Conservation (phyloP, 2,797 vertebrate species). For the Falco novaeseelandiae region DNA sequence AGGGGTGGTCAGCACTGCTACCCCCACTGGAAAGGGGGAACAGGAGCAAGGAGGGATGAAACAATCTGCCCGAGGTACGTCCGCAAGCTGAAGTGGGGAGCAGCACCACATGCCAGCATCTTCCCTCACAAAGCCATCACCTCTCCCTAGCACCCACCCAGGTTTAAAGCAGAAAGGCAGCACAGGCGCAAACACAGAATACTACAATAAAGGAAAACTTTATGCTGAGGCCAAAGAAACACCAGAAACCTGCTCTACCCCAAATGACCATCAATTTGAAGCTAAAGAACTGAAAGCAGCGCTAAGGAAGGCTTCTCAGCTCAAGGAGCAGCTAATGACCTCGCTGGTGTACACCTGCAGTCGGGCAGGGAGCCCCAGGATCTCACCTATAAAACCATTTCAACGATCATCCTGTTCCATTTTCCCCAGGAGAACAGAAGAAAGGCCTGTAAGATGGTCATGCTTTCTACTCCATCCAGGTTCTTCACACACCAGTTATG, state of each 20-base stretch:
- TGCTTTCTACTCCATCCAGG: background rate
- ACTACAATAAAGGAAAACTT: background rate
- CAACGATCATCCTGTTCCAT: background rate
- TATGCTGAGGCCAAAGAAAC: background rate
- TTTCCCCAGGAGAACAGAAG: background rate
- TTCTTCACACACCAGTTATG: background rate
- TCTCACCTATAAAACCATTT: background rate
- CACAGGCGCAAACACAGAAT: background rate
- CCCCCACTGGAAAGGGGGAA: background rate
- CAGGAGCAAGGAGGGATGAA: background rate
- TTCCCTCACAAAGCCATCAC: background rate
- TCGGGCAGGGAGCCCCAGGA: background rate
- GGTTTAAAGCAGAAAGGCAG: background rate
- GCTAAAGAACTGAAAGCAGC: background rate
- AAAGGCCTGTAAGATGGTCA: background rate
- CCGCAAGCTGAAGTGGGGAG: fast-evolving
- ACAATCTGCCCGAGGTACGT: fast-evolving
- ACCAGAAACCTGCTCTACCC: background rate
- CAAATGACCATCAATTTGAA: background rate
- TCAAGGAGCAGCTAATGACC: background rate
- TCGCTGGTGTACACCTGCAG: background rate
- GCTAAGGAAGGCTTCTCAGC: background rate
- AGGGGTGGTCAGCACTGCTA: background rate
- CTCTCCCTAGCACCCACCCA: background rate
- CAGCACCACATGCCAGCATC: background rate